A percentile compares a stretch with the other conserved stretches of the same genome.
These are phyloP conservation scores for Hyposoter didymator DNA, from an alignment of 2,888 invertebrate genomes.

Conservation along the genomic window DNA sequence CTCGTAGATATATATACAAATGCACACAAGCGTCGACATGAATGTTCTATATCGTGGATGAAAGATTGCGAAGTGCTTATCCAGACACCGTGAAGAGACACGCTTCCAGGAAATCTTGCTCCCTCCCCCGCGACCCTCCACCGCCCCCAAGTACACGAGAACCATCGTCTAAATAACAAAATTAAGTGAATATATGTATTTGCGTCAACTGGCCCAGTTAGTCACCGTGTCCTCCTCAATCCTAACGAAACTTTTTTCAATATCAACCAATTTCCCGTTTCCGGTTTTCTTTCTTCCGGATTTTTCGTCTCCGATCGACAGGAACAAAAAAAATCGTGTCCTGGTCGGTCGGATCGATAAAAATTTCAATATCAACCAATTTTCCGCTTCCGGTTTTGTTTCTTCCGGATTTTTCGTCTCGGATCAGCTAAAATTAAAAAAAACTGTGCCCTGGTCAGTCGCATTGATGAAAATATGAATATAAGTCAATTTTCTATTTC, in stretches of 20 bases:
- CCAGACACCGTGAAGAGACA: slow-evolving; percentile 82
- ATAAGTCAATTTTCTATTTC: too few relatives aligned
- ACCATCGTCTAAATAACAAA: background rate
- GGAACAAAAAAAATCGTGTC: too few relatives aligned
- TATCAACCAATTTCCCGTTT: background rate
- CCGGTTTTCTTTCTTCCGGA: too few relatives aligned
- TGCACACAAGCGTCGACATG: background rate
- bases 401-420: too few relatives aligned
- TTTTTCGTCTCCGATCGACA: too few relatives aligned
- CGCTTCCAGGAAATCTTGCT: slow-evolving; percentile 82
- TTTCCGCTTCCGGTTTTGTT: background rate
- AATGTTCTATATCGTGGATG: slow-evolving; percentile 67
- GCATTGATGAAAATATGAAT: too few relatives aligned
- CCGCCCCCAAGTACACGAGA: background rate
- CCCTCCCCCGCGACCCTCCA: slow-evolving; percentile 74
- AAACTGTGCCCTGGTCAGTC: too few relatives aligned
- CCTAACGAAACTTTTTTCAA: background rate
- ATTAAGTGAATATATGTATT: background rate
- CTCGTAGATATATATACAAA: background rate
- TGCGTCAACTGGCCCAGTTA: slow-evolving; percentile 48
- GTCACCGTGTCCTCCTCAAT: slow-evolving; percentile 43
- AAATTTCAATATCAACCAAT: background rate
- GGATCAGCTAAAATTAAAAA: too few relatives aligned
- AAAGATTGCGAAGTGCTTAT: slow-evolving; percentile 81
- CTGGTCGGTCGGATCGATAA: too few relatives aligned